phyloP scores from a whole-genome alignment of 1,140 invertebrate species.

The Zaprionus taronus region DNA sequence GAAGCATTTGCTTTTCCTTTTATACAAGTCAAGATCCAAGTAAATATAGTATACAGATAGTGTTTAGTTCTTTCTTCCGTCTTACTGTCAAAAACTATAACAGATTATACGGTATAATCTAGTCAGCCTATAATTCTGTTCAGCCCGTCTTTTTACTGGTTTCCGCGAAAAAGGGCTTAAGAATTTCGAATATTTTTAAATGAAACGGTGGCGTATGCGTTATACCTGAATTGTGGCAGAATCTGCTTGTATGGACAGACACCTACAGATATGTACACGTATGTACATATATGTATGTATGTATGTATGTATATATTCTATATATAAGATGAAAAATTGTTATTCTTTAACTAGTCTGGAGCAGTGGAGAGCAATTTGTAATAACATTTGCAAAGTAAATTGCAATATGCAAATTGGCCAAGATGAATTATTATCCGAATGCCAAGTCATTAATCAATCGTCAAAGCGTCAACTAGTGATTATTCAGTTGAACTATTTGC shows the following conservation, averaged over 20 bases:
- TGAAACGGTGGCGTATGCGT: constrained; percentile 53
- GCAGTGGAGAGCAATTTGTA: constrained; percentile 35
- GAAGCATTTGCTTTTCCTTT: no score
- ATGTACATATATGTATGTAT: not conserved
- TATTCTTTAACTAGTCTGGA: constrained; percentile 20
- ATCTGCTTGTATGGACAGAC: not conserved
- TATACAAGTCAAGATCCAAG: no score
- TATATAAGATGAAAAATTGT: not conserved
- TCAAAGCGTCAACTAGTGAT: constrained; percentile 26
- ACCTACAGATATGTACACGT: not conserved
- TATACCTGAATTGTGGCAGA: constrained; percentile 29
- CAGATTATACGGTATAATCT: not conserved
- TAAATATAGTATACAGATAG: no score
- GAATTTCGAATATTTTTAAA: constrained; percentile 21
- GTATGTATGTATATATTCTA: not conserved
- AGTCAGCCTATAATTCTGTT: not conserved
- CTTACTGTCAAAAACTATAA: no score
- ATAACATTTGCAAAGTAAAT: constrained; percentile 30
- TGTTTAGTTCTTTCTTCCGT: no score
- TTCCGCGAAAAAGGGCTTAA: constrained; percentile 63
- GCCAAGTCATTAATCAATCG: constrained; percentile 43
- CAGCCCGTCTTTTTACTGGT: not conserved
- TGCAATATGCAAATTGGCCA: constrained; percentile 43
- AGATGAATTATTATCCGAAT: constrained; percentile 34
- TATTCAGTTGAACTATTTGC: constrained; percentile 38